Conservation (phyloP, 2,797 vertebrate species). For the Halcyon chelicuti region DNA sequence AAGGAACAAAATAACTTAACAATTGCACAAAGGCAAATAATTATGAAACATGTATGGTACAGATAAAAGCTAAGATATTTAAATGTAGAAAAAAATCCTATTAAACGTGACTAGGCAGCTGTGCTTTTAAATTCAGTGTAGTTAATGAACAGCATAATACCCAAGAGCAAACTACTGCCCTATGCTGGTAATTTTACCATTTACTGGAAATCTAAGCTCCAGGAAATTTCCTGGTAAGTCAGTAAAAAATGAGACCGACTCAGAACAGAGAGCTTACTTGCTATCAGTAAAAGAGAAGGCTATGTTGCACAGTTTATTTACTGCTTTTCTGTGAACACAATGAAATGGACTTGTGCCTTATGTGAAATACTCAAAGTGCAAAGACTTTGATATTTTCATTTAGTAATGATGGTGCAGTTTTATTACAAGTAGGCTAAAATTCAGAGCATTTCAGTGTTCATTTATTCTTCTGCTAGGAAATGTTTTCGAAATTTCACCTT, state of each 20-base stretch:
- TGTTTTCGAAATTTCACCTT: not conserved
- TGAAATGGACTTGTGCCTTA: not conserved
- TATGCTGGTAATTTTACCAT: not conserved
- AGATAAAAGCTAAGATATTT: not conserved
- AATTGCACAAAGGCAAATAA: slow-evolving; percentile 28
- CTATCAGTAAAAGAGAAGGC: not conserved
- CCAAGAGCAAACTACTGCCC: not conserved
- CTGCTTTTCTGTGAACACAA: not conserved
- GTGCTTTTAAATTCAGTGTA: not conserved
- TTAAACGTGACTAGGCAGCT: not conserved
- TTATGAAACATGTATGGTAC: not conserved
- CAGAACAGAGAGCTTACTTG: not conserved
- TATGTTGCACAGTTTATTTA: not conserved
- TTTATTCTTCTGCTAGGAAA: not conserved
- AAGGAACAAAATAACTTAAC: not conserved
- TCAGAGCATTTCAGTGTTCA: not conserved
- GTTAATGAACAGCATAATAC: not conserved
- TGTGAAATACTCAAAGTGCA: not conserved
- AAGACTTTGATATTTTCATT: not conserved
- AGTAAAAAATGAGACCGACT: not conserved
- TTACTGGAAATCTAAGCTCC: slow-evolving; percentile 29
- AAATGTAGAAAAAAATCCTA: not conserved
- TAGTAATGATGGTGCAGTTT: not conserved
- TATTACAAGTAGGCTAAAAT: not conserved
- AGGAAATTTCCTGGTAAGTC: not conserved